Evolutionary conservation across 2,888 invertebrate species (phyloP).

Genomic region (Drosophila stalkeri): DNA sequence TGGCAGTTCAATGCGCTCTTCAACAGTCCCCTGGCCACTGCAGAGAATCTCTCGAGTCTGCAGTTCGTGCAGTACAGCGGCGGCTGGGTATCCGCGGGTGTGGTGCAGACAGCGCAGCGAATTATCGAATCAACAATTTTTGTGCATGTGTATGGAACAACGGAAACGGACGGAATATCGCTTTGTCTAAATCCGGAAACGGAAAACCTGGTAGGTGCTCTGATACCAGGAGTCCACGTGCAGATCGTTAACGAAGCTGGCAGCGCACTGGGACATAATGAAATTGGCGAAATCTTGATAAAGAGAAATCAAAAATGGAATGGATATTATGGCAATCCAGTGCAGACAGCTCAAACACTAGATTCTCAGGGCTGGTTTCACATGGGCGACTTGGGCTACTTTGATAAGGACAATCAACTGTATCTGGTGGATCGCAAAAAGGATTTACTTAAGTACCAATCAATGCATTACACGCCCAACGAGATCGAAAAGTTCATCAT

Average conservation of each 20-base stretch:
- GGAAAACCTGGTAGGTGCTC: constrained; percentile 56
- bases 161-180: constrained; percentile 51
- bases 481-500: constrained; percentile 70
- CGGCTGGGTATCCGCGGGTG: constrained; percentile 26
- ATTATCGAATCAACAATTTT: constrained; percentile 29
- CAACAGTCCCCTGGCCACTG: constrained; percentile 39
- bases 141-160: constrained; percentile 48
- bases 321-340: constrained; percentile 74
- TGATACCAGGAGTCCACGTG: constrained; percentile 40
- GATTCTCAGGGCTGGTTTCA: constrained; percentile 74
- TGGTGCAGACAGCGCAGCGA: constrained; percentile 9
- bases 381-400: constrained; percentile 81
- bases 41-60: constrained; percentile 33
- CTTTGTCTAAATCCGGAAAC: constrained; percentile 18
- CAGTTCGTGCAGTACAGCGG: constrained; percentile 41
- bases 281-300: constrained; percentile 72
- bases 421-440: constrained; percentile 77
- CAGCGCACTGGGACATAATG: constrained; percentile 47
- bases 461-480: constrained; percentile 64
- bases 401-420: constrained; percentile 71
- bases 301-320: constrained; percentile 54
- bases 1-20: constrained; percentile 55
- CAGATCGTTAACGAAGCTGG: constrained; percentile 69
- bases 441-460: constrained; percentile 72
- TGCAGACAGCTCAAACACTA: constrained; percentile 48